A percentile compares a stretch with the other conserved stretches of the same genome.
Conservation (phyloP, 2,888 invertebrate genomes). For the Lasius platythorax region DNA sequence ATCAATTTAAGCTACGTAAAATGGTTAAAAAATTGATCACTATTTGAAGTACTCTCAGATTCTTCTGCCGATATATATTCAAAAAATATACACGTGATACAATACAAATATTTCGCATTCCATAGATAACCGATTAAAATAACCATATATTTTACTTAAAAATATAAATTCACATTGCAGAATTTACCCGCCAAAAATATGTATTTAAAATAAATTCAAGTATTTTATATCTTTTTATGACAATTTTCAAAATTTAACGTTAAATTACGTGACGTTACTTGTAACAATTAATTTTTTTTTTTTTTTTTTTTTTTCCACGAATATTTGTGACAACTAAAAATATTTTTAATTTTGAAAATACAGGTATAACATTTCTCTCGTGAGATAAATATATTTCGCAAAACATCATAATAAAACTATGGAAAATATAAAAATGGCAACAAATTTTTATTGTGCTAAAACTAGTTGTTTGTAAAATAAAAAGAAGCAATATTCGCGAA, state of each 20-base stretch:
- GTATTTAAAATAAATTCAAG: not conserved
- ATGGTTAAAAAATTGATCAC: not conserved
- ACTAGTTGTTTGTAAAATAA: slow-evolving; percentile 6
- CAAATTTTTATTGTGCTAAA: too few species aligned
- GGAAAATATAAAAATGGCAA: not conserved
- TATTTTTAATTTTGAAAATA: not conserved
- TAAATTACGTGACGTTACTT: not conserved
- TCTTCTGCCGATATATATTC: not conserved
- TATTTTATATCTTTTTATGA: not conserved
- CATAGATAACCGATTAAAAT: slow-evolving; percentile 6
- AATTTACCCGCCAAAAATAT: not conserved
- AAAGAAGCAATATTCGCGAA: not conserved
- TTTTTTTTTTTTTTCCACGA: not conserved
- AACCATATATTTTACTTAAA: not conserved
- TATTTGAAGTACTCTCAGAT: not conserved
- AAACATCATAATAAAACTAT: not conserved
- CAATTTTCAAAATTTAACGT: not conserved
- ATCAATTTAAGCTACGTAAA: not conserved
- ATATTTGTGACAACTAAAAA: not conserved
- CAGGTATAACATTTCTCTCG: not conserved
- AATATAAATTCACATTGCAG: not conserved
- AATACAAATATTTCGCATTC: not conserved
- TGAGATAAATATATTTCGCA: not conserved
- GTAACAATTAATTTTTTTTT: not conserved
- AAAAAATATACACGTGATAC: not conserved